These are phyloP conservation scores for Onchidella celtica DNA, from an alignment of 2,888 invertebrate genomes.

Conservation along the genomic window DNA sequence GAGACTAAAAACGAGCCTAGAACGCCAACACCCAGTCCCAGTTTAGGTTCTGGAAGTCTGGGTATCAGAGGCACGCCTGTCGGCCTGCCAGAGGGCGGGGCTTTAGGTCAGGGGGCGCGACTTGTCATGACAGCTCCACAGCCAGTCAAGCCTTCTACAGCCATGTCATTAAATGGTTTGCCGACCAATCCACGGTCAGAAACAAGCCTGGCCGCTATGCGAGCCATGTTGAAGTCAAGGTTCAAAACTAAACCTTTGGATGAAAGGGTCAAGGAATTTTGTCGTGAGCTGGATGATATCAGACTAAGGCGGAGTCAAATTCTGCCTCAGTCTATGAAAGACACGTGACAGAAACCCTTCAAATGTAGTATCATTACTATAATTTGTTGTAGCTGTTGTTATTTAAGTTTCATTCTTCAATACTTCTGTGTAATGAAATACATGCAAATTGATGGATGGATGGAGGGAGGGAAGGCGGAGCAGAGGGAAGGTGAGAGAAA, in stretches of 20 bases:
- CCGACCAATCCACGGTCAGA: neutral
- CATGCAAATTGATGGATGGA: no score
- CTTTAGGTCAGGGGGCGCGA: neutral
- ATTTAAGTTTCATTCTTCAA: no score
- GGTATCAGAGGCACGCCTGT: constrained; percentile 11
- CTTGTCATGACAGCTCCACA: constrained; percentile 13
- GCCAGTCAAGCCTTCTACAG: constrained; percentile 4
- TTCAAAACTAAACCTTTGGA: constrained; percentile 33
- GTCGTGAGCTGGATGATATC: constrained; percentile 34
- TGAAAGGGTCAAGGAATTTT: constrained; percentile 41
- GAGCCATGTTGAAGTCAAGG: constrained; percentile 10
- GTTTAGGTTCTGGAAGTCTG: no score
- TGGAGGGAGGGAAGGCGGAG: no score
- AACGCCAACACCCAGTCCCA: no score
- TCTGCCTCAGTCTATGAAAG: no score
- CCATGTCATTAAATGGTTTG: neutral
- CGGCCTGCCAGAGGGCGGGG: constrained; percentile 10
- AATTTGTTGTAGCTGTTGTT: no score
- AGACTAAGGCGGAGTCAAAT: neutral
- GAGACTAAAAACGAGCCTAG: no score
- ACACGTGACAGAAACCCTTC: no score
- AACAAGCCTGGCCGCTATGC: neutral
- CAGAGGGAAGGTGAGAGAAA: no score
- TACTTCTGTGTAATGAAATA: no score
- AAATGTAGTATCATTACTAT: no score